Conservation (phyloP, 2,113 vertebrate genomes). For the zebrafish (Danio rerio) region DNA sequence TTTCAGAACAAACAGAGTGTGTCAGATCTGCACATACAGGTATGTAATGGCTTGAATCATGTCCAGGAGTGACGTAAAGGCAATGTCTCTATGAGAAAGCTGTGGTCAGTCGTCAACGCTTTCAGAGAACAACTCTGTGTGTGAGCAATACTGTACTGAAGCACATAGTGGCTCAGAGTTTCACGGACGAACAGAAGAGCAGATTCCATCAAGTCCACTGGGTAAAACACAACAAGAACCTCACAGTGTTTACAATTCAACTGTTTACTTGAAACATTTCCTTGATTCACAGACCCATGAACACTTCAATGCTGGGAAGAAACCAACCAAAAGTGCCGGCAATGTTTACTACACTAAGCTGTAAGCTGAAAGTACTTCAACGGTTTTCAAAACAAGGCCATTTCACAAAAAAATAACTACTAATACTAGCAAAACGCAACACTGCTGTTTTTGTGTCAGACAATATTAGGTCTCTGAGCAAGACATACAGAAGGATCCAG, state of each 20-base stretch:
- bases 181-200: conserved; percentile 1
- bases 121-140: conserved; percentile 9
- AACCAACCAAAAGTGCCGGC: no score
- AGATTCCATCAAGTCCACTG: conserved; percentile 19
- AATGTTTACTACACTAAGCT: not conserved
- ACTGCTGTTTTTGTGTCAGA: not conserved
- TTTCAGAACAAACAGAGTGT: not conserved
- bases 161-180: conserved; percentile 9
- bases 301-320: not conserved
- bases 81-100: conserved; percentile 1
- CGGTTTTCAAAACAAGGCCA: not conserved
- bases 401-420: not conserved
- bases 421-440: not conserved
- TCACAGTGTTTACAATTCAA: conserved; percentile 12
- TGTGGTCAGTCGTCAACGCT: not conserved
- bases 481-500: no score
- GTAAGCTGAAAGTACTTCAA: not conserved
- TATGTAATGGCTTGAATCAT: conserved; percentile 14
- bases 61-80: conserved; percentile 19
- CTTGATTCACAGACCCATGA: conserved; percentile 7
- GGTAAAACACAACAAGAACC: not conserved
- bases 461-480: not conserved
- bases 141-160: conserved; percentile 16
- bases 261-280: conserved; percentile 13
- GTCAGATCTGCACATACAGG: conserved; percentile 3